Evolutionary conservation across 2,113 vertebrate species (phyloP).

Genomic region (Erythrocebus patas): DNA sequence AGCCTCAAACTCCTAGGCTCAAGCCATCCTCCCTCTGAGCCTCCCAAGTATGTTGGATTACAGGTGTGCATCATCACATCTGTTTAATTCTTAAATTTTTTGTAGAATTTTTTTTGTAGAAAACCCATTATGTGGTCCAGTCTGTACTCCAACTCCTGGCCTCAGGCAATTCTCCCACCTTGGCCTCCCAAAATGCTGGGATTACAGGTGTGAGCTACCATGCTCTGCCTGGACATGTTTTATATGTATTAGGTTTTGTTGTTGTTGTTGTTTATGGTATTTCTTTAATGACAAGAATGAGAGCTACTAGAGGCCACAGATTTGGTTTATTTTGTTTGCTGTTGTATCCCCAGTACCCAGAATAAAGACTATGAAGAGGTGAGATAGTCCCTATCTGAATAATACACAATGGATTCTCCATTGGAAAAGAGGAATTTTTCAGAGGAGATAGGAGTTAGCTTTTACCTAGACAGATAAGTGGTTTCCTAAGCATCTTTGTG

Average conservation of each 20-base stretch:
- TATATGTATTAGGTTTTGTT: too few species aligned
- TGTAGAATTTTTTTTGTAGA: background rate
- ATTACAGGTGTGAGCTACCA: background rate
- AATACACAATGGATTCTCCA: background rate
- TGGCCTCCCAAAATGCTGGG: background rate
- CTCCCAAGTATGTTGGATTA: background rate
- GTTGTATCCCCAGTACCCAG: background rate
- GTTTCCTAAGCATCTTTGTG: background rate
- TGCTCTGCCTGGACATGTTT: background rate
- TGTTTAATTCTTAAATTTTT: background rate
- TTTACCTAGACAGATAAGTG: background rate
- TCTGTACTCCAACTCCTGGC: background rate
- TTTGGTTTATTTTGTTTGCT: background rate
- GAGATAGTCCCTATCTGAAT: background rate
- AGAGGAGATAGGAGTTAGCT: background rate
- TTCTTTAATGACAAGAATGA: background rate
- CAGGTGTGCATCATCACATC: background rate
- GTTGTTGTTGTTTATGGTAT: background rate
- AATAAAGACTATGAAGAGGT: background rate
- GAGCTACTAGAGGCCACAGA: background rate
- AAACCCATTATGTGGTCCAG: background rate
- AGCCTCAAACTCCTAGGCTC: background rate
- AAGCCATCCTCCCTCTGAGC: background rate
- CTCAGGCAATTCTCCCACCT: background rate
- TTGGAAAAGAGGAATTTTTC: background rate